Conservation (phyloP, 2,113 vertebrate species). For the Brachionichthys hirsutus region DNA sequence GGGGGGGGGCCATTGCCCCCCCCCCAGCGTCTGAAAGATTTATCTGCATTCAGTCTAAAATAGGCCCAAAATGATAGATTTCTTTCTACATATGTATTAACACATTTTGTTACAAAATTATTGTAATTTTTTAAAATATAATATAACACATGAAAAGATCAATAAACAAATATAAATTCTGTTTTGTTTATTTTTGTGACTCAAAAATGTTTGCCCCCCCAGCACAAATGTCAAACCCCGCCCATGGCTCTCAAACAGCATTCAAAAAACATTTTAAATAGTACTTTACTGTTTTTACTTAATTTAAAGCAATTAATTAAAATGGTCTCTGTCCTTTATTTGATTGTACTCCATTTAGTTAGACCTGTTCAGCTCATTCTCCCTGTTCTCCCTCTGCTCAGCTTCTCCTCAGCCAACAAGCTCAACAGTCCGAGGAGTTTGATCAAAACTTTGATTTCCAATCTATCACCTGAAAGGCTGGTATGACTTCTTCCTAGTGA, state of each 20-base stretch:
- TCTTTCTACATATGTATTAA: too few relatives aligned
- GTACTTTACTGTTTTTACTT: background rate
- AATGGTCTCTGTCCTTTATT: slow-evolving; percentile 11
- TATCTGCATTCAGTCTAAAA: too few relatives aligned
- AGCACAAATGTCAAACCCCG: too few relatives aligned
- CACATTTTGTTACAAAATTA: too few relatives aligned
- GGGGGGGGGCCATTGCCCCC: too few relatives aligned
- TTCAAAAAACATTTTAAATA: background rate
- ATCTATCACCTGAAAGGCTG: slow-evolving; percentile 73
- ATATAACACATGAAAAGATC: too few relatives aligned
- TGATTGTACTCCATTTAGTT: slow-evolving; percentile 21
- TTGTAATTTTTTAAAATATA: too few relatives aligned
- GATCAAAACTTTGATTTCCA: slow-evolving; percentile 79
- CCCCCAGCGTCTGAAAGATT: too few relatives aligned
- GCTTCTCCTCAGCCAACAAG: slow-evolving; percentile 57
- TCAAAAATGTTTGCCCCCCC: too few relatives aligned
- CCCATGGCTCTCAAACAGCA: background rate
- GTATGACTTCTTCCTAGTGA: slow-evolving; percentile 60
- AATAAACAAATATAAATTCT: too few relatives aligned
- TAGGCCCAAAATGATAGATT: too few relatives aligned
- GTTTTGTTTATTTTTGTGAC: too few relatives aligned
- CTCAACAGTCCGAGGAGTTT: slow-evolving; percentile 69
- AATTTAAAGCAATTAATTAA: background rate
- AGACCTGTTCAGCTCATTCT: slow-evolving; percentile 17
- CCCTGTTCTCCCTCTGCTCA: slow-evolving; percentile 38